These are phyloP conservation scores for Mythimna ferrago DNA, from an alignment of 2,888 invertebrate genomes.

Conservation along the genomic window DNA sequence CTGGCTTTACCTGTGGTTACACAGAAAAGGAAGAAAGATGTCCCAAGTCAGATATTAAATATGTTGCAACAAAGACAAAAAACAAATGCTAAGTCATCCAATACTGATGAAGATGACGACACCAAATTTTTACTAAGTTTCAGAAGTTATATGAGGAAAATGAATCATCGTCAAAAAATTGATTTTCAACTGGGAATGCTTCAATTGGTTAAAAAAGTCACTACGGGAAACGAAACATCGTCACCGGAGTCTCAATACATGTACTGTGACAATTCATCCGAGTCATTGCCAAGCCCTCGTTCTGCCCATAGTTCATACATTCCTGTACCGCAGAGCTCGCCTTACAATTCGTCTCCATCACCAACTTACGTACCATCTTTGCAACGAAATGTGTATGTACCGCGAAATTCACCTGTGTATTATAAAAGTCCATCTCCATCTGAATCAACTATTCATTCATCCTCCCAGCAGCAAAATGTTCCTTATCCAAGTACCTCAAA, in stretches of 20 bases:
- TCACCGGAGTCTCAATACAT: not conserved
- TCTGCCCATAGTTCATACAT: too few species aligned
- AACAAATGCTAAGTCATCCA: not conserved
- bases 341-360: not conserved
- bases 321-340: too few species aligned
- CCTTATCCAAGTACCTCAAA: too few species aligned
- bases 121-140: not conserved
- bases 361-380: not conserved
- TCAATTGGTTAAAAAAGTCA: not conserved
- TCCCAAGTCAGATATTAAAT: not conserved
- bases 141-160: not conserved
- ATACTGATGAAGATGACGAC: not conserved
- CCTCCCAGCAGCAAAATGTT: not conserved
- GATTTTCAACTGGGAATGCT: not conserved
- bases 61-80: conserved; percentile 4
- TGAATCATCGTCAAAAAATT: not conserved
- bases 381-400: not conserved
- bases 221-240: not conserved
- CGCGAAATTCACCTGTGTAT: not conserved
- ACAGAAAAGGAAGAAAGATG: not conserved
- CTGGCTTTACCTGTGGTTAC: not conserved
- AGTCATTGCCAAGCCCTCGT: not conserved
- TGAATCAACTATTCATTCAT: not conserved
- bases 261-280: not conserved
- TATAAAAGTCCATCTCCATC: not conserved